Percentiles rank a stretch among this genome's conserved stretches.
These are phyloP conservation scores for Nebria brevicollis DNA, from an alignment of 2,888 invertebrate genomes.

Conservation along the genomic window DNA sequence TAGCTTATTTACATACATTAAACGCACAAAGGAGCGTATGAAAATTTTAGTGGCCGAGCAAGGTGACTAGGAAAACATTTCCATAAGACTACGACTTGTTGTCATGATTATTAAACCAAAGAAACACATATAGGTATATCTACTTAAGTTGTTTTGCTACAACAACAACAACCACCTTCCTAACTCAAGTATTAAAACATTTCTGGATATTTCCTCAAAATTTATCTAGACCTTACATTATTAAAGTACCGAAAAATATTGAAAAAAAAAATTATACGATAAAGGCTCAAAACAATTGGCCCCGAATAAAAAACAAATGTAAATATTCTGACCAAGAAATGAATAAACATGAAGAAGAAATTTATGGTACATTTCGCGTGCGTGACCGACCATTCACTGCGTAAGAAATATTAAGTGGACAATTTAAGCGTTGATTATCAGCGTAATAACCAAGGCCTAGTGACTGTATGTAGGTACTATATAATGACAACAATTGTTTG, in stretches of 20 bases:
- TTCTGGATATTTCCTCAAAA: too few relatives aligned
- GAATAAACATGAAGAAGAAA: conserved; percentile 34
- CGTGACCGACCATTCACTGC: conserved; percentile 26
- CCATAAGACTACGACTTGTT: not conserved
- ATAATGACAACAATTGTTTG: conserved; percentile 24
- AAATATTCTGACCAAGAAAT: conserved; percentile 23
- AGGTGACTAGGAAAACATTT: not conserved
- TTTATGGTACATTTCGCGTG: conserved; percentile 10
- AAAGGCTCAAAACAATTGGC: not conserved
- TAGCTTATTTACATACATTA: not conserved
- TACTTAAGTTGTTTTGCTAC: too few relatives aligned
- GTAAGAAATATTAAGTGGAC: conserved; percentile 28
- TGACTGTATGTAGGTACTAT: conserved; percentile 23
- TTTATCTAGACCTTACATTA: too few relatives aligned
- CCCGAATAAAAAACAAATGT: conserved; percentile 18
- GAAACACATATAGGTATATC: too few relatives aligned
- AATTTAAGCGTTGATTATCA: conserved; percentile 40
- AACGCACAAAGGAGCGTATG: conserved; percentile 1
- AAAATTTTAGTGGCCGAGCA: not conserved
- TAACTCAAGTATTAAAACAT: too few relatives aligned
- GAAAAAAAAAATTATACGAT: not conserved
- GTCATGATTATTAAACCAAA: not conserved
- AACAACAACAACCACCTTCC: too few relatives aligned
- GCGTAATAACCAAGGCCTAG: conserved; percentile 35
- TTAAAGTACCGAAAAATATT: too few relatives aligned